Percentiles rank a stretch among this genome's conserved stretches.
These are phyloP conservation scores for Platerodrilus igneus DNA, from an alignment of 2,888 invertebrate species.

Conservation along the genomic window DNA sequence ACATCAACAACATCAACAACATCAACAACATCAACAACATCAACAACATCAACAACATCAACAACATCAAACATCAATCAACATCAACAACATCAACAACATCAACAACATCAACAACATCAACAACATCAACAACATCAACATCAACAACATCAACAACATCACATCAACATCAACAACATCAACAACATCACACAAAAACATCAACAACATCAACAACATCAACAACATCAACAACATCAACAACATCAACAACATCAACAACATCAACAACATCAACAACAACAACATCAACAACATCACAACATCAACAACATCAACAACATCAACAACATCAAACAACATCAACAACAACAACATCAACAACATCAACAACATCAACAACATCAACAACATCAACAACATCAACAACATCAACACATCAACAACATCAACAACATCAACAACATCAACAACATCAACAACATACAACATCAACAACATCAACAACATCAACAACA, in stretches of 20 bases:
- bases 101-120: neutral
- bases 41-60: too few relatives aligned
- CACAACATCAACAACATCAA: too few relatives aligned
- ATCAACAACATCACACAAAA: slow-evolving; percentile 10
- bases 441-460: slow-evolving; percentile 6
- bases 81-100: too few relatives aligned
- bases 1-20: too few relatives aligned
- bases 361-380: slow-evolving; percentile 5
- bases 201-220: slow-evolving; percentile 13
- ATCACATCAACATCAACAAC: too few relatives aligned
- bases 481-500: slow-evolving; percentile 8
- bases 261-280: slow-evolving; percentile 8
- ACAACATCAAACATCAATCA: too few relatives aligned
- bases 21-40: too few relatives aligned
- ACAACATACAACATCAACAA: too few relatives aligned
- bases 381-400: slow-evolving; percentile 5
- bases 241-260: slow-evolving; percentile 13
- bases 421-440: too few relatives aligned
- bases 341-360: too few relatives aligned
- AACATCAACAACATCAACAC: slow-evolving; percentile 7
- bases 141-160: slow-evolving; percentile 6
- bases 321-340: too few relatives aligned
- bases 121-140: neutral
- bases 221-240: slow-evolving; percentile 11
- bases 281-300: too few relatives aligned